phyloP scores from a whole-genome alignment of 2,888 invertebrate genomes.

The Fabriciana adippe region DNA sequence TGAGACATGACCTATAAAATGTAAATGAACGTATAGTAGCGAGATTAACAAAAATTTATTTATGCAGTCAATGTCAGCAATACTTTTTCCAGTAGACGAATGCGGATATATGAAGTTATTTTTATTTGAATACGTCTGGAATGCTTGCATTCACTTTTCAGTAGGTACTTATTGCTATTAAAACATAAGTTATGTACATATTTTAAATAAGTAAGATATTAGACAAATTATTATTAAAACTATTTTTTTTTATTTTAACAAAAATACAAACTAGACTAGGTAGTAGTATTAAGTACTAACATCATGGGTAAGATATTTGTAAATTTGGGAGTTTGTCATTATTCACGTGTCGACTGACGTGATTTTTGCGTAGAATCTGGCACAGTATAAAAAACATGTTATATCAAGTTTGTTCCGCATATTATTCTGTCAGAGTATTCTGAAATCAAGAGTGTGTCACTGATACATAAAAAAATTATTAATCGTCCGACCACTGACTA shows the following conservation, averaged over 20 bases:
- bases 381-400: too few species aligned
- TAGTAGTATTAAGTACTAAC: too few species aligned
- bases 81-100: conserved; percentile 23
- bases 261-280: too few species aligned
- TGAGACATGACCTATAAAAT: background rate
- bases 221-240: conserved; percentile 10
- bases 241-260: background rate
- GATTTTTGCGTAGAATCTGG: too few species aligned
- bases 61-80: conserved; percentile 9
- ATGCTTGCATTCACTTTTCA: conserved; percentile 25
- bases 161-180: background rate
- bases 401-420: too few species aligned
- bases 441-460: too few species aligned
- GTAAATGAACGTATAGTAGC: conserved; percentile 5
- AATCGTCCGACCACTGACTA: too few species aligned
- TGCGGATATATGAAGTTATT: conserved; percentile 17
- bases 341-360: too few species aligned
- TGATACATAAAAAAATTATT: too few species aligned
- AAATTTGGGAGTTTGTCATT: too few species aligned
- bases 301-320: too few species aligned
- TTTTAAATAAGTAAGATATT: conserved; percentile 5
- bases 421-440: too few species aligned
- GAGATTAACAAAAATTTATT: conserved; percentile 12
- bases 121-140: conserved; percentile 19
- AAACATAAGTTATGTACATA: background rate